Conservation (phyloP, 2,888 invertebrate species). For the Ormyrus thymus region DNA sequence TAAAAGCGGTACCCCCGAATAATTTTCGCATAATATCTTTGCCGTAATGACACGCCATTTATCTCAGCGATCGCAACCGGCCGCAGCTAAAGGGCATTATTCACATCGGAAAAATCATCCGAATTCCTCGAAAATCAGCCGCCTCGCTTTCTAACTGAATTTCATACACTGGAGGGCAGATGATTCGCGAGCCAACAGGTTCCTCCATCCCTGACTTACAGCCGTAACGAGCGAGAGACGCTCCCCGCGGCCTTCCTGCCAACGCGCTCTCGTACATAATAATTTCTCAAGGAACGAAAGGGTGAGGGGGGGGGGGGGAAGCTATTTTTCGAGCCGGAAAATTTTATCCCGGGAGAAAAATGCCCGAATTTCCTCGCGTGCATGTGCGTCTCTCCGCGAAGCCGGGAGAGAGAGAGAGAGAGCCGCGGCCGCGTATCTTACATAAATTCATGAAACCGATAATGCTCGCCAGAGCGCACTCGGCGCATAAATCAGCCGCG, state of each 20-base stretch:
- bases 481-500: slow-evolving; percentile 51
- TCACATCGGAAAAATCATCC: no score
- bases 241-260: neutral
- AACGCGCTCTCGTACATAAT: slow-evolving; percentile 26
- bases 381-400: neutral
- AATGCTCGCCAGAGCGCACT: slow-evolving; percentile 52
- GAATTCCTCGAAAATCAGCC: no score
- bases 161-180: neutral
- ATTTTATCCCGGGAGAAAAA: slow-evolving; percentile 45
- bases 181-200: slow-evolving; percentile 34
- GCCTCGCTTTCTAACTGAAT: no score
- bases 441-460: slow-evolving; percentile 57
- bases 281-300: slow-evolving; percentile 44
- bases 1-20: no score
- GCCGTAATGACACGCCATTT: no score
- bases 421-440: slow-evolving; percentile 46
- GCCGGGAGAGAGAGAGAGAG: neutral
- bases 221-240: slow-evolving; percentile 20
- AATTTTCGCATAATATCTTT: no score
- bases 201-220: slow-evolving; percentile 2
- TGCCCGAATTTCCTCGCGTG: slow-evolving; percentile 35
- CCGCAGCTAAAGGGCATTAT: no score
- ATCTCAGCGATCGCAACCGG: no score
- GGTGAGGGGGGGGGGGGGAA: neutral
- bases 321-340: slow-evolving; percentile 50